Evolutionary conservation across 2,113 vertebrate genomes (phyloP).

Genomic region (Aythya baeri): DNA sequence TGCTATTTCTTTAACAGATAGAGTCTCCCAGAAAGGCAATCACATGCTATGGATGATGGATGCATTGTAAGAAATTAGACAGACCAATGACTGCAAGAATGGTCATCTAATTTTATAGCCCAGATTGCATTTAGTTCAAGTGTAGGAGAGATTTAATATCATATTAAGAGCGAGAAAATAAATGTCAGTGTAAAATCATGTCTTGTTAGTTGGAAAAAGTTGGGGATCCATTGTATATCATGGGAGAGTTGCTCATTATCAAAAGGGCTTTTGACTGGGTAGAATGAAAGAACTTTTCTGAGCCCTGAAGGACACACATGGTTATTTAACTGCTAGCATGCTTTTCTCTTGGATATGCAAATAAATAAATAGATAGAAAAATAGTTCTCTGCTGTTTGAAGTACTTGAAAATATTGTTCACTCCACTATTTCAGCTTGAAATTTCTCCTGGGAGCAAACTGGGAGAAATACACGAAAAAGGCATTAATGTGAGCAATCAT

Average conservation of each 20-base stretch:
- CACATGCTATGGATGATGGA: neutral
- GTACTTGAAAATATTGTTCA: conserved; percentile 14
- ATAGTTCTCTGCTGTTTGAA: neutral
- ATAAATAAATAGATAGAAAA: no score
- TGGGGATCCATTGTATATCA: neutral
- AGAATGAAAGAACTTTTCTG: neutral
- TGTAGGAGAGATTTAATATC: neutral
- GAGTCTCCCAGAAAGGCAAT: neutral
- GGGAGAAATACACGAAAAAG: neutral
- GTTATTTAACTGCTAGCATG: neutral
- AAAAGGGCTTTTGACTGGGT: neutral
- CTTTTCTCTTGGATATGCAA: neutral
- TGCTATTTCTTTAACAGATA: neutral
- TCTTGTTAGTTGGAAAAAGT: neutral
- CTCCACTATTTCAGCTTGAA: neutral
- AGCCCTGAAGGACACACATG: neutral
- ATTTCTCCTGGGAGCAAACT: neutral
- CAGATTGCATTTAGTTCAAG: neutral
- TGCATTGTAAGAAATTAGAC: neutral
- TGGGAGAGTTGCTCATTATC: neutral
- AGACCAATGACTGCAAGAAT: neutral
- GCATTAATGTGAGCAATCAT: neutral
- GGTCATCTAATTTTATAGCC: neutral
- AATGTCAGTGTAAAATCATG: neutral
- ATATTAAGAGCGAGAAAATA: neutral